Percentiles rank a stretch among this genome's conserved stretches.
These are phyloP conservation scores for Cacatua alba DNA, from an alignment of 2,113 vertebrate genomes.

Conservation along the genomic window DNA sequence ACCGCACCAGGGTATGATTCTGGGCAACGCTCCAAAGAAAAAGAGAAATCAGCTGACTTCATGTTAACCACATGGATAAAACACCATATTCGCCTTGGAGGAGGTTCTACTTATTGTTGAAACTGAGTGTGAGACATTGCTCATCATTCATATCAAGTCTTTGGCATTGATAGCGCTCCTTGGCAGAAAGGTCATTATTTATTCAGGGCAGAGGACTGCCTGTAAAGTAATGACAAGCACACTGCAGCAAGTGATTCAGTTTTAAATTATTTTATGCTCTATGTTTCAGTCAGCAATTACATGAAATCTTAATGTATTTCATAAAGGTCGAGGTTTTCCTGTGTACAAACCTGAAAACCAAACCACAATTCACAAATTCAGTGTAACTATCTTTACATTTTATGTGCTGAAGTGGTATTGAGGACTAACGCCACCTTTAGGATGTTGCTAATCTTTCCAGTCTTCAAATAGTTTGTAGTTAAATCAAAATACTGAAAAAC, in stretches of 20 bases:
- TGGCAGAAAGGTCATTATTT: neutral
- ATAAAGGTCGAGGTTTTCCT: neutral
- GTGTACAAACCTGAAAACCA: neutral
- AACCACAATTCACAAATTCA: neutral
- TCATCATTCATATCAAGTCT: neutral
- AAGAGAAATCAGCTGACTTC: constrained; percentile 44
- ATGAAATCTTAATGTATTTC: neutral
- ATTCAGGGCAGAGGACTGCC: neutral
- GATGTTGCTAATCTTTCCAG: neutral
- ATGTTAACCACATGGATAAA: accelerated
- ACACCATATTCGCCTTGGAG: accelerated
- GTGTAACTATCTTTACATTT: neutral
- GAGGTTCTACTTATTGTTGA: neutral
- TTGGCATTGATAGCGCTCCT: neutral
- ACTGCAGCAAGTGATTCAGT: neutral
- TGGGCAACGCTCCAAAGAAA: neutral
- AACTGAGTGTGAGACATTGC: neutral
- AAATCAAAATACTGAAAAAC: neutral
- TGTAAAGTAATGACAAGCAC: neutral
- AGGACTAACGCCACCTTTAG: neutral
- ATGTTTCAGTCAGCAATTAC: neutral
- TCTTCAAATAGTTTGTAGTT: neutral
- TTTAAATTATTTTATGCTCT: neutral
- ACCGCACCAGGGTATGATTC: neutral
- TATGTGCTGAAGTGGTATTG: neutral